Base-by-base conservation (phyloP, 2,888 invertebrate genomes). In the Marronus borbonicus region DNA sequence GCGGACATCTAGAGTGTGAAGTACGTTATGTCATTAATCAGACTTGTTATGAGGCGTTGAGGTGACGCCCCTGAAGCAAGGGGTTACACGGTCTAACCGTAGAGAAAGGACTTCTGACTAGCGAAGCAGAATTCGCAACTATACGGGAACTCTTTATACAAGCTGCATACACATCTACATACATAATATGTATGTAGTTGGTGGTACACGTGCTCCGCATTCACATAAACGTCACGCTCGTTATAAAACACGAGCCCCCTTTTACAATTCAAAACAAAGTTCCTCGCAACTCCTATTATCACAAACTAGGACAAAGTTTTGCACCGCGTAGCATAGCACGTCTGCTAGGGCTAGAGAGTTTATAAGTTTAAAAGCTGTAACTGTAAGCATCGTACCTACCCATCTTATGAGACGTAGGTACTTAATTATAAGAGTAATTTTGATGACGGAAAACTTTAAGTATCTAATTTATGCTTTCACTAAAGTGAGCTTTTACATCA, bases 21-120 rank as follows among this genome's bases (percentile, higher is more conserved):
- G 49, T 68, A 49, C 77, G 68, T 66, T 66, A 66, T 55, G 52
- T 36, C 65, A 76, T 76, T 76, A 66, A 76, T 72, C 72, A 72
- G 72, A 58, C 36, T 72, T 72, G 72, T 72, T 72, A 72, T 39
- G 70, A 72, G 69, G 70, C 70, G 77, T 70, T 50, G 60, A 77
- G 69, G 77, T 70, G 60, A 77, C 77, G 77, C 77, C 77, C 77
- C 60, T 70, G 58, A 31, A 66, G 17, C 49, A 69, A 70, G 58
- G 70, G 77, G 77, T 77, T 77, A 50, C 52, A 77, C 70, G 77
- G 77, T 77, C 64, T 70, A 52, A 77, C 77, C 77, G 64, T 69
- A 44, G 50, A 68, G 70, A 77, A 77, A 58, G 44, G 72, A 60
- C 17, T 17, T 70, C 17, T 68, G 36, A 70, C 72, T n/a, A 20